Evolutionary conservation across 2,888 invertebrate species (phyloP).

Genomic region (Poecilus cupreus): DNA sequence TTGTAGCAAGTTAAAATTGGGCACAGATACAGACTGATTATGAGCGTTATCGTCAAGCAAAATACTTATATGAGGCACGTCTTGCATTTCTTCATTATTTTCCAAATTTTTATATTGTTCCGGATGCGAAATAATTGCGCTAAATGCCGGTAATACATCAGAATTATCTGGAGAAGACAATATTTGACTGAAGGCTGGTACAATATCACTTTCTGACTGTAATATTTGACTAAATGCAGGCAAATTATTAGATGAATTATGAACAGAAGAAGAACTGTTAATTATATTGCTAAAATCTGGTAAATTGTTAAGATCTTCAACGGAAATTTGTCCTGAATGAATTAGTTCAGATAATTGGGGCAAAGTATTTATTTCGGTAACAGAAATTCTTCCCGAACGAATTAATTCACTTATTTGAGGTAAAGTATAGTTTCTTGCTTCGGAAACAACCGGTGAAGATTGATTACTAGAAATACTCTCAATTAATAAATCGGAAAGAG

Average conservation of each 20-base stretch:
- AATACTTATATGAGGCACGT: slow-evolving; percentile 59
- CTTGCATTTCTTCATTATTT: not conserved
- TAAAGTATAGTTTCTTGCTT: slow-evolving; percentile 25
- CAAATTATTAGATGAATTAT: not conserved
- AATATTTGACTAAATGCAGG: slow-evolving; percentile 56
- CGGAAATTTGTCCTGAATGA: slow-evolving; percentile 9
- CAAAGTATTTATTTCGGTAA: slow-evolving; percentile 2
- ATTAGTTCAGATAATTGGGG: slow-evolving; percentile 42
- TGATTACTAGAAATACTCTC: not conserved
- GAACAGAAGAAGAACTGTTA: not conserved
- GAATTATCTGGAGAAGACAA: slow-evolving; percentile 9
- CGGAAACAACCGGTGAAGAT: not conserved
- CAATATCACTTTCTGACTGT: slow-evolving; percentile 22
- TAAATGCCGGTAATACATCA: slow-evolving; percentile 60
- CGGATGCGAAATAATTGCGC: slow-evolving; percentile 54
- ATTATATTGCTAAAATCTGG: slow-evolving; percentile 38
- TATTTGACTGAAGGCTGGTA: slow-evolving; percentile 62
- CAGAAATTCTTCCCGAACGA: not conserved
- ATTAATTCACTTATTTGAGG: slow-evolving; percentile 50
- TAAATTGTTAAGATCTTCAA: slow-evolving; percentile 24
- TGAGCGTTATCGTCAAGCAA: slow-evolving; percentile 3
- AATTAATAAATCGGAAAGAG: slow-evolving; percentile 4
- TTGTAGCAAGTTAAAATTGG: slow-evolving; percentile 29
- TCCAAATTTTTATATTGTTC: not conserved
- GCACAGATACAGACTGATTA: not conserved